Conservation (phyloP, 2,113 vertebrate species). For the Oncorhynchus clarkii region DNA sequence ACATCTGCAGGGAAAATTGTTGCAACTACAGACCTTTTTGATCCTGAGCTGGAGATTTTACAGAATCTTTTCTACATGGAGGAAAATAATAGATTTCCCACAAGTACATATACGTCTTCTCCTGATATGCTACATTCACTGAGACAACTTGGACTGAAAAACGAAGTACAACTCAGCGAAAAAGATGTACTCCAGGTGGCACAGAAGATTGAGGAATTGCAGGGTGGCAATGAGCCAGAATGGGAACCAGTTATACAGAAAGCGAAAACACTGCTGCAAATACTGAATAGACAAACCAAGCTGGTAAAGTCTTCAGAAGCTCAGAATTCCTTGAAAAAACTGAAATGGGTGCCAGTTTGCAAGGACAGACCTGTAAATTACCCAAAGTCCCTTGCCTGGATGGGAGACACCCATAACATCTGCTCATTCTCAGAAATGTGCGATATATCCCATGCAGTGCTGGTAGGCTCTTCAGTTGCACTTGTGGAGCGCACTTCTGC, state of each 20-base stretch:
- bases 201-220: conserved; percentile 87
- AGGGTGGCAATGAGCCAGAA: conserved; percentile 65
- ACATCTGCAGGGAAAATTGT: conserved; percentile 73
- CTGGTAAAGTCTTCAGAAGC: conserved; percentile 85
- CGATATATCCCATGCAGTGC: conserved; percentile 83
- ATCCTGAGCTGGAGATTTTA: conserved; percentile 87
- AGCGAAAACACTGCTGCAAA: conserved; percentile 86
- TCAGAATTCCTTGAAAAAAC: conserved; percentile 80
- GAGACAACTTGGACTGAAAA: conserved; percentile 93
- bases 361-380: conserved; percentile 94
- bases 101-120: conserved; percentile 79
- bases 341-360: conserved; percentile 92
- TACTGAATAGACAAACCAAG: conserved; percentile 87
- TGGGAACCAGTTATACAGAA: conserved; percentile 82
- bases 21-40: conserved; percentile 88
- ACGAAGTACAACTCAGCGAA: conserved; percentile 85
- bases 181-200: conserved; percentile 86
- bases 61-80: conserved; percentile 86
- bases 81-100: conserved; percentile 85
- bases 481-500: conserved; percentile 85
- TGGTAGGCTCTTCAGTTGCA: conserved; percentile 95
- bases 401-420: conserved; percentile 84
- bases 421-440: conserved; percentile 91
- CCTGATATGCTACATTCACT: conserved; percentile 93
- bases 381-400: conserved; percentile 90